These are phyloP conservation scores for Thunnus thynnus DNA, from an alignment of 2,113 vertebrate species.

Conservation along the genomic window DNA sequence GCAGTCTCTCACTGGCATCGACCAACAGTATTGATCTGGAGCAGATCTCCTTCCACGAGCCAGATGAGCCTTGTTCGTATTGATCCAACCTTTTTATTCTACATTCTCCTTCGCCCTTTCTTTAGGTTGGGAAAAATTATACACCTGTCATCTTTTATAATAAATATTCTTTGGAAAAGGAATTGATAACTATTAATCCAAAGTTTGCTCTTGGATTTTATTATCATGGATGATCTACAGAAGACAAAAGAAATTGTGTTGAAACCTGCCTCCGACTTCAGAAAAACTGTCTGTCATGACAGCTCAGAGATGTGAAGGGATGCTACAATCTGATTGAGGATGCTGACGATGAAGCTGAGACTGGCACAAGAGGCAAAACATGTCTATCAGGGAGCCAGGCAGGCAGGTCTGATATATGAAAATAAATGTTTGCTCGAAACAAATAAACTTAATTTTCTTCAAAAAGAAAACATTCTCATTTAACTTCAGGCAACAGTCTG, in stretches of 20 bases:
- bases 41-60: conserved; percentile 81
- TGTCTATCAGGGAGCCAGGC: conserved; percentile 58
- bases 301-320: conserved; percentile 34
- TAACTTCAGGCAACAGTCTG: conserved; percentile 23
- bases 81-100: conserved; percentile 78
- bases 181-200: conserved; percentile 60
- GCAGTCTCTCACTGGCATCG: conserved; percentile 80
- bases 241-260: neutral
- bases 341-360: conserved; percentile 42
- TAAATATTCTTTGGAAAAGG: conserved; percentile 69
- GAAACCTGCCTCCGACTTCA: conserved; percentile 5
- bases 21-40: conserved; percentile 79
- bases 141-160: conserved; percentile 64
- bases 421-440: conserved; percentile 48
- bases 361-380: conserved; percentile 60
- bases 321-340: conserved; percentile 48
- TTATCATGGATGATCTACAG: conserved; percentile 19
- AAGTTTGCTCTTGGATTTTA: conserved; percentile 38
- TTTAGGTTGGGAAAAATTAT: conserved; percentile 62
- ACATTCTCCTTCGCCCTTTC: conserved; percentile 69
- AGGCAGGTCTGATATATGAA: conserved; percentile 43
- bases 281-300: conserved; percentile 32
- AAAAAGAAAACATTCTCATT: conserved; percentile 31
- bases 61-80: conserved; percentile 81
- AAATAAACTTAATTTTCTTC: conserved; percentile 42